Base-by-base conservation (phyloP, 2,888 invertebrate genomes). In the Allygus modestus region DNA sequence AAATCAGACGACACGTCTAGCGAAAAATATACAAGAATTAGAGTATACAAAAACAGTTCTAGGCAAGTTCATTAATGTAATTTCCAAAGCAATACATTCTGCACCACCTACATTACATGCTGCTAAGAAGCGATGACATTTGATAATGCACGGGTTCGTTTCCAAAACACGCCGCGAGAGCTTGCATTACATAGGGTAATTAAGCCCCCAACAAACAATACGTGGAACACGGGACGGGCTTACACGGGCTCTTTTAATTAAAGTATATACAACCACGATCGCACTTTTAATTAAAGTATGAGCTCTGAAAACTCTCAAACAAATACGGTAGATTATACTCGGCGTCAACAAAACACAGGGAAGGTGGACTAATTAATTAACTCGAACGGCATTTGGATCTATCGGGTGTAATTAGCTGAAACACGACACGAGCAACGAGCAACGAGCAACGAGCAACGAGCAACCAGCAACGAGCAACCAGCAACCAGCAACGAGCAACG, bases 221-320 rank as follows among this genome's bases (percentile, higher is more conserved):
- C 20, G 11, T 7, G 31, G 28, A 31, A 31, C 65, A 28, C 31
- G 15, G 51, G 51, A 46, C 54, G 31, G 0, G 65, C 58, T 7
- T 51, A 17, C 51, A 51, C 15, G 51, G n/a, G n/a, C 51, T 51
- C 51, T 9, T 51, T 58, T 58, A 20, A 58, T 58, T 58, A 58
- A 65, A 65, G 28, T 65, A 65, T 65, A 26, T 17, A 65, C 28
- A 26, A 54, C 65, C 28, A 31, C n/a, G n/a, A n/a, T n/a, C n/a
- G n/a, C n/a, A n/a, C 28, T 28, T 65, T 58, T 65, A 65, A 65
- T 65, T 65, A 65, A 65, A 54, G 23, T 20, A 65, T 28, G 26
- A 28, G 28, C 28, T 65, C 17, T 12, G 20, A 65, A 65, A 26
- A 65, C 65, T 65, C 65, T 28, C 31, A 54, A 54, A 65, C 65